These are phyloP conservation scores for Sigmodon hispidus DNA, from an alignment of 2,113 vertebrate species.

Conservation along the genomic window DNA sequence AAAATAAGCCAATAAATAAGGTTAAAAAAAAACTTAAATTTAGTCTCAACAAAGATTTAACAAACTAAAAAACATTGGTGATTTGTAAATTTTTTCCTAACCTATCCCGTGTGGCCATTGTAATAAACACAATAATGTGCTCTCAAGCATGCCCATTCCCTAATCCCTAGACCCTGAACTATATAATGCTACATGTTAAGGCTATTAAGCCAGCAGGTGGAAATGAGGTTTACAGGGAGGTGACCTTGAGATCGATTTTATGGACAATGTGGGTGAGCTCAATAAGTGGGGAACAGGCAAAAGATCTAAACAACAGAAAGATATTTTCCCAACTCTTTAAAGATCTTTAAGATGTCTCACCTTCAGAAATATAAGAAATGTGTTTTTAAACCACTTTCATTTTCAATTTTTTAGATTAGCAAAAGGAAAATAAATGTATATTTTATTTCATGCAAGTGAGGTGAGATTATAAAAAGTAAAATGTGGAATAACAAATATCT, in stretches of 20 bases:
- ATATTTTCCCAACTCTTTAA: conserved; percentile 9
- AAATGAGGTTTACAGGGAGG: not conserved
- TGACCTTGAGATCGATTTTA: not conserved
- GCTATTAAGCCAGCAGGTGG: not conserved
- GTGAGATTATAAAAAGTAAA: not conserved
- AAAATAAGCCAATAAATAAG: conserved; percentile 13
- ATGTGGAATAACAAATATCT: not conserved
- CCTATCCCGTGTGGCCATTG: not conserved
- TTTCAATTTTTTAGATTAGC: not conserved
- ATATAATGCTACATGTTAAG: not conserved
- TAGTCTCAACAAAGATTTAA: not conserved
- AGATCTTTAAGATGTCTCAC: not conserved
- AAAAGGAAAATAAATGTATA: not conserved
- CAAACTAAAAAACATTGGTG: not conserved
- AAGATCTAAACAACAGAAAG: not conserved
- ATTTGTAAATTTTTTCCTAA: not conserved
- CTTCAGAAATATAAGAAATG: not conserved
- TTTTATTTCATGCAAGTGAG: not conserved
- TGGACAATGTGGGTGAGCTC: not conserved
- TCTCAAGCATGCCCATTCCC: not conserved
- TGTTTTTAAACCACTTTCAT: not conserved
- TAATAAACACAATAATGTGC: not conserved
- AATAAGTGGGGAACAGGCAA: not conserved
- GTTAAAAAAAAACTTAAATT: conserved; percentile 42
- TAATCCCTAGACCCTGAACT: not conserved